Base-by-base conservation (phyloP, 1,140 invertebrate species). In the Campoletis sonorensis region DNA sequence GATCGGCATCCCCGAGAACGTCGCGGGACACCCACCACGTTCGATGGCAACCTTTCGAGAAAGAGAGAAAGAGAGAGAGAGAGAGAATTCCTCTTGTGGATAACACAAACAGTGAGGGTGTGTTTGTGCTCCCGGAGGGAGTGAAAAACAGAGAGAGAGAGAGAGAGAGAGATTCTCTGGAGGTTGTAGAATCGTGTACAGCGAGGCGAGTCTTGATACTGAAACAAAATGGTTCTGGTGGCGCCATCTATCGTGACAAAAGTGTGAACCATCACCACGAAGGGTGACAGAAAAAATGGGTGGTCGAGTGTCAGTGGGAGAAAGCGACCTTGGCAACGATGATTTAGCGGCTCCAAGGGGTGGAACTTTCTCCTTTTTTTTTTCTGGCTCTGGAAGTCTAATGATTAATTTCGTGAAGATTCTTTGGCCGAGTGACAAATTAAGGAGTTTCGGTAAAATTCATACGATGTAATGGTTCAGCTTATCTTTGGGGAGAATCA, bases 1-100 rank as follows among this genome's bases (percentile, higher is more conserved):
- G 90, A 91, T 91, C 89, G 87, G 27, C 82, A 79, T 85, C 80
- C 79, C 49, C 80, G 79, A 82, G 81, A 84, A 81, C 82, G 79
- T 83, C 83, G 81, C 73, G 83, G 79, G 85, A 54, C 84, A n/a
- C n/a, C n/a, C n/a, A n/a, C 81, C 23, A n/a, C 61, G 61, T 79
- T 80, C 81, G 81, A 45, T 81, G 51, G 51, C 40, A 16, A 13
- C 3, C 40, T 11, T 11, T 21, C 21, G 33, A 45, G n/a, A 40
- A 21, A 30, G n/a, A n/a, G 33, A 45, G n/a, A 40, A 21, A 30
- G 33, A 45, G n/a, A 40, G 33, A 30, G 33, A 45, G n/a, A 40
- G 33, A 30, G n/a, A n/a, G n/a, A n/a, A n/a, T n/a, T 26, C 23
- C 64, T 67, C 61, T 21, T 23, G 18, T 37, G 8, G 18, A 58